Evolutionary conservation across 2,113 vertebrate species (phyloP).

Genomic region (Tachysurus vachellii): DNA sequence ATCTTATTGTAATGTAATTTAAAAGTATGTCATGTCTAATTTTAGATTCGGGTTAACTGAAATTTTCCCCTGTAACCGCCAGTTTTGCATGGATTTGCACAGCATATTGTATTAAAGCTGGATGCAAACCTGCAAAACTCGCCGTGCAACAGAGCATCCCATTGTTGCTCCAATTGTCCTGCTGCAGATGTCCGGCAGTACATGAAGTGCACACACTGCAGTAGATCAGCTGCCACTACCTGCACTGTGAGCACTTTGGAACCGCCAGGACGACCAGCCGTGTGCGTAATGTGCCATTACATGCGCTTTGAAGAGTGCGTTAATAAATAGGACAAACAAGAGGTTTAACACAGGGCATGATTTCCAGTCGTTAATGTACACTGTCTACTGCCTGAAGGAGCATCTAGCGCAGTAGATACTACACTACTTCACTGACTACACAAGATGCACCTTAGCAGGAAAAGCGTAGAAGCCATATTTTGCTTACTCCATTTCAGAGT

Average conservation of each 20-base stretch:
- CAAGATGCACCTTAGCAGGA: constrained; percentile 99
- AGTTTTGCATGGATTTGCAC: constrained; percentile 99
- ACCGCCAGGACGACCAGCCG: constrained; percentile 75
- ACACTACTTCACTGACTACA: constrained; percentile 95
- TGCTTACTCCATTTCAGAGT: background rate
- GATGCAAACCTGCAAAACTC: constrained; percentile 97
- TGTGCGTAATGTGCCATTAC: background rate
- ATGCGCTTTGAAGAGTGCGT: background rate
- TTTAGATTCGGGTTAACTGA: background rate
- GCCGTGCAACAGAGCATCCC: constrained; percentile 45
- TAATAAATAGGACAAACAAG: background rate
- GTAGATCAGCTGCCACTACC: constrained; percentile 89
- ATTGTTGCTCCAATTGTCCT: background rate
- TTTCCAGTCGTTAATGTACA: constrained; percentile 48
- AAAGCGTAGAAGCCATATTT: constrained; percentile 45
- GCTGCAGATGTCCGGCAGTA: constrained; percentile 76
- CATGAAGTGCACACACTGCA: constrained; percentile 96
- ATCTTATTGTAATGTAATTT: background rate
- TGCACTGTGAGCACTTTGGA: constrained; percentile 99
- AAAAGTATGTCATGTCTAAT: background rate
- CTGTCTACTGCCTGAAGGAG: constrained; percentile 94
- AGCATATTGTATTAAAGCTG: constrained; percentile 80
- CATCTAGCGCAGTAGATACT: constrained; percentile 98
- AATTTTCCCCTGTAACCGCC: constrained; percentile 65
- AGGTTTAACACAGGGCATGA: background rate